These are phyloP conservation scores for Erynnis tages DNA, from an alignment of 2,888 invertebrate genomes.

Conservation along the genomic window DNA sequence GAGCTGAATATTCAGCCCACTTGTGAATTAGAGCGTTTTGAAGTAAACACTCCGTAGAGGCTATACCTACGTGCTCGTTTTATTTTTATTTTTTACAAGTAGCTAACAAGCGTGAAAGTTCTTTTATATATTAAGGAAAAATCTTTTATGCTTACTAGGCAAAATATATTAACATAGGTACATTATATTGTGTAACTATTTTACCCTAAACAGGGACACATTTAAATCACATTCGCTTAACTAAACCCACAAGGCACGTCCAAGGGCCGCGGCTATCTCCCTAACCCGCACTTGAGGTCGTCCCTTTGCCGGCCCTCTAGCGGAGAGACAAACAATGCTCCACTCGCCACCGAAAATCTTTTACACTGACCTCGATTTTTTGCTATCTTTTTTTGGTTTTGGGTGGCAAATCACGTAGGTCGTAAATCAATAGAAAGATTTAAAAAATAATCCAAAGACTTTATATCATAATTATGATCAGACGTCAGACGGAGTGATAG, in stretches of 20 bases:
- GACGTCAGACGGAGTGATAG: too few species aligned
- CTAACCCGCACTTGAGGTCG: slow-evolving; percentile 14
- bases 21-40: slow-evolving; percentile 21
- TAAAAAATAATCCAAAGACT: not conserved
- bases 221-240: not conserved
- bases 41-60: not conserved
- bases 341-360: slow-evolving; percentile 8
- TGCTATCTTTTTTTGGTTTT: slow-evolving; percentile 8
- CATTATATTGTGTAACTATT: too few species aligned
- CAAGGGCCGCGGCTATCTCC: slow-evolving; percentile 14
- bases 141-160: too few species aligned
- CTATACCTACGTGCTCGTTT: too few species aligned
- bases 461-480: not conserved
- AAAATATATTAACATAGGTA: too few species aligned
- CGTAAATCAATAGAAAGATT: too few species aligned
- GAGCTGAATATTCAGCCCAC: slow-evolving; percentile 2
- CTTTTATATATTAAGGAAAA: too few species aligned
- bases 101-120: too few species aligned
- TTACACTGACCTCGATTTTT: slow-evolving; percentile 10
- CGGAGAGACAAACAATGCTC: slow-evolving; percentile 17
- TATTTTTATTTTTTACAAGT: too few species aligned
- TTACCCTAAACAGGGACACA: too few species aligned
- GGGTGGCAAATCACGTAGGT: slow-evolving; percentile 4
- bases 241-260: not conserved
- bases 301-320: slow-evolving; percentile 17